Conservation (phyloP, 37 sponge, comb jelly and placozoan species). For the Crambe crambe region DNA sequence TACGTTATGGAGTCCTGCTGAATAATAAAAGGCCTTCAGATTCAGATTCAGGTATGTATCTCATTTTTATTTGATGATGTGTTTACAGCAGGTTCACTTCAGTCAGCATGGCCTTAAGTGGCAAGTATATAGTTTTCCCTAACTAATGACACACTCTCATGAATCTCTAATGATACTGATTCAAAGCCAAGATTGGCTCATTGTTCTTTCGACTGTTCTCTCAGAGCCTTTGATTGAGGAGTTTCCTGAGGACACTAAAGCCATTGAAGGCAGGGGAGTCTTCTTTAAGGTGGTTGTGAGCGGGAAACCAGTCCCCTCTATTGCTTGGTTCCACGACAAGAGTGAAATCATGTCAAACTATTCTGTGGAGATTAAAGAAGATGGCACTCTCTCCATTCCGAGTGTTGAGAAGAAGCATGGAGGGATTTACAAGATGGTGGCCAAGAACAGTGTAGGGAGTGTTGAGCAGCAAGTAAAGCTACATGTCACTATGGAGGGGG, state of each 20-base stretch:
- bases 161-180: too few relatives aligned
- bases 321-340: slow-evolving; percentile 48
- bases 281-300: slow-evolving; percentile 33
- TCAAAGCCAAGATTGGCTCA: too few relatives aligned
- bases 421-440: slow-evolving; percentile 44
- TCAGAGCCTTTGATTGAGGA: slow-evolving; percentile 30
- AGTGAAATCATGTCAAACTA: slow-evolving; percentile 21
- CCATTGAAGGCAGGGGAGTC: slow-evolving; percentile 29
- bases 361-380: slow-evolving; percentile 16
- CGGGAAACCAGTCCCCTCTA: slow-evolving; percentile 24
- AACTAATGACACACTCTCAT: too few relatives aligned
- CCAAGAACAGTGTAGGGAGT: slow-evolving; percentile 26
- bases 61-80: too few relatives aligned
- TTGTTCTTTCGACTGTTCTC: neutral
- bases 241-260: slow-evolving; percentile 29
- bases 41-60: too few relatives aligned
- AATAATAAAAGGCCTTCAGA: too few relatives aligned
- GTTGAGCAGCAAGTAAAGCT: slow-evolving; percentile 19
- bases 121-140: too few relatives aligned
- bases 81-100: too few relatives aligned
- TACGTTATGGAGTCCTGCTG: too few relatives aligned
- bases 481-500: slow-evolving; percentile 15
- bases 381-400: slow-evolving; percentile 34
- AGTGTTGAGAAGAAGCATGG: slow-evolving; percentile 25
- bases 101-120: too few relatives aligned